A percentile compares a stretch with the other conserved stretches of the same genome.
Evolutionary conservation across 2,797 vertebrate species (phyloP).

Genomic region (Artibeus jamaicensis): DNA sequence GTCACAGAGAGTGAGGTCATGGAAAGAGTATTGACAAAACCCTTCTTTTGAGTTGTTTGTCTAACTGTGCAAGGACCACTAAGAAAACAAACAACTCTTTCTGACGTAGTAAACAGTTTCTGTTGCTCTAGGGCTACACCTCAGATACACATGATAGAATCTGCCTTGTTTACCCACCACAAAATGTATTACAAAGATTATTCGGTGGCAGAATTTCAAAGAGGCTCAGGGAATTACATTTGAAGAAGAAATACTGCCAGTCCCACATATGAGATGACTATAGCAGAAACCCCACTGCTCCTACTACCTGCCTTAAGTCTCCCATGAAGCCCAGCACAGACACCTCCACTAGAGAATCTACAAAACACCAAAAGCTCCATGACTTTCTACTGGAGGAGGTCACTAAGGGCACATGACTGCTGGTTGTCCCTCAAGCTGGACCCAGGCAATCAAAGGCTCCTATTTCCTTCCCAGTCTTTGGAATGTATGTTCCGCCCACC

Average conservation of each 20-base stretch:
- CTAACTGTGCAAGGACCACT: background rate
- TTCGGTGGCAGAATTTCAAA: background rate
- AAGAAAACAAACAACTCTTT: background rate
- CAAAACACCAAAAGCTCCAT: background rate
- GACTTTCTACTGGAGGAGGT: background rate
- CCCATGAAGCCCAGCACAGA: background rate
- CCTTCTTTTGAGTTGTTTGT: background rate
- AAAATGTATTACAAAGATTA: background rate
- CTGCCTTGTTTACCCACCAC: background rate
- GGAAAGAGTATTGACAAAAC: background rate
- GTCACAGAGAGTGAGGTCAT: background rate
- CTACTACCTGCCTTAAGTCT: too few species aligned
- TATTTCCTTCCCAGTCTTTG: too few species aligned
- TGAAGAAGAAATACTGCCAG: background rate
- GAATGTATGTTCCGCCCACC: background rate
- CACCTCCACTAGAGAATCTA: background rate
- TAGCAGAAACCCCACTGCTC: background rate
- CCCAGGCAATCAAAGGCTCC: background rate
- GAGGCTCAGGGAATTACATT: background rate
- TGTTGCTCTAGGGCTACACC: background rate
- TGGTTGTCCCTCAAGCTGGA: too few species aligned
- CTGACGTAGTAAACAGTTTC: too few species aligned
- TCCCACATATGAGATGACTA: fast-evolving
- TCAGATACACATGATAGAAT: background rate
- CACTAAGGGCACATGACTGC: background rate